Conservation (phyloP, 2,113 vertebrate species). For the Podarcis muralis region DNA sequence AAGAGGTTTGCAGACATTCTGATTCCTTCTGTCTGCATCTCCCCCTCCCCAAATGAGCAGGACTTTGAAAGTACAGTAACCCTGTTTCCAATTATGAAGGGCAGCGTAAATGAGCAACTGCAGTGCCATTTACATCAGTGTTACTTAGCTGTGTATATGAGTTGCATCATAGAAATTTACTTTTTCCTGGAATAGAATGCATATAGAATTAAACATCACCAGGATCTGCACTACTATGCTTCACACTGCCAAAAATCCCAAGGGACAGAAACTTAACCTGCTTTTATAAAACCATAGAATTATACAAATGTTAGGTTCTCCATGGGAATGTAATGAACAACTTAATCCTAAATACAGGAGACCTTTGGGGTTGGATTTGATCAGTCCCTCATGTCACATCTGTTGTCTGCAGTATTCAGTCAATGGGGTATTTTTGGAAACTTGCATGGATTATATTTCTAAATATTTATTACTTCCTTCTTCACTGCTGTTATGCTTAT, state of each 20-base stretch:
- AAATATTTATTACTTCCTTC: constrained; percentile 61
- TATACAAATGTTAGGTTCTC: constrained; percentile 83
- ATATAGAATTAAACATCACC: constrained; percentile 76
- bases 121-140: not conserved
- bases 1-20: not conserved
- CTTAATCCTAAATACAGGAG: constrained; percentile 77
- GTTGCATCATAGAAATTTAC: constrained; percentile 38
- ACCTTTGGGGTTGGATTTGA: constrained; percentile 74
- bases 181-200: constrained; percentile 54
- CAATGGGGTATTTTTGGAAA: constrained; percentile 59
- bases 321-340: constrained; percentile 77
- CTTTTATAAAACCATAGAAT: constrained; percentile 86
- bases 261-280: constrained; percentile 82
- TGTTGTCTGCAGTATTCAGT: constrained; percentile 69
- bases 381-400: constrained; percentile 68
- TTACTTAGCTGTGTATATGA: constrained; percentile 42
- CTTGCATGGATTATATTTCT: constrained; percentile 50
- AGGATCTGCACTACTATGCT: constrained; percentile 74
- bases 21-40: too few species aligned
- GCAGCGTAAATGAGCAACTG: not conserved
- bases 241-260: constrained; percentile 77
- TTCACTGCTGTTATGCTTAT: constrained; percentile 50
- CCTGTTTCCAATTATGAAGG: not conserved
- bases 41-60: not conserved
- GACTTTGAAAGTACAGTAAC: too few species aligned